phyloP scores from a whole-genome alignment of 2,888 invertebrate species.

The Gryllus longicercus region DNA sequence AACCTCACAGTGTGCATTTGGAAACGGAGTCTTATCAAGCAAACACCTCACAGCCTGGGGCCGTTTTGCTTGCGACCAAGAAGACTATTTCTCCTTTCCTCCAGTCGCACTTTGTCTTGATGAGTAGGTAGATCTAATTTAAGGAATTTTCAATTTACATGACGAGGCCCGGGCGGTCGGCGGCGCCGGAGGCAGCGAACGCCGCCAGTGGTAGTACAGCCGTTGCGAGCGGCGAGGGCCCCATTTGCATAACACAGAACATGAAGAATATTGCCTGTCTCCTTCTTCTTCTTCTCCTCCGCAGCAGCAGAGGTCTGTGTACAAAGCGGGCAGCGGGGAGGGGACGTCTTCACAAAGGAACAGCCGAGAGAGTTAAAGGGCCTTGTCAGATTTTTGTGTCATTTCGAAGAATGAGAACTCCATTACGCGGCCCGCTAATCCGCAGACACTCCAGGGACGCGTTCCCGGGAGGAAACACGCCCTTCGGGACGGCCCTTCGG shows the following conservation, averaged over 20 bases:
- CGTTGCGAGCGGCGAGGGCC: background rate
- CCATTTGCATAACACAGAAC: conserved; percentile 1
- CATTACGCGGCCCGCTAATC: background rate
- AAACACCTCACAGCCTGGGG: too few relatives aligned
- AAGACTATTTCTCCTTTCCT: background rate
- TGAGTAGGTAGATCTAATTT: background rate
- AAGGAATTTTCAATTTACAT: conserved; percentile 17
- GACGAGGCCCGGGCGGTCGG: background rate
- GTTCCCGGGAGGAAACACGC: background rate
- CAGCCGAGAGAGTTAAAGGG: background rate
- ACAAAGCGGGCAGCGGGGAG: background rate
- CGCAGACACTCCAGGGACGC: background rate
- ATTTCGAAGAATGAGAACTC: background rate
- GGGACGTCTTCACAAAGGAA: background rate
- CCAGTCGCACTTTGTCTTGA: background rate
- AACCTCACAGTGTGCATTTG: too few relatives aligned
- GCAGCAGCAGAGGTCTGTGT: background rate
- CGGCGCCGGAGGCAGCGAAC: background rate
- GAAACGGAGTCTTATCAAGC: too few relatives aligned
- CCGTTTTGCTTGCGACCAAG: too few relatives aligned
- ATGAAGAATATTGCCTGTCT: background rate
- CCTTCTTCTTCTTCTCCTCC: background rate
- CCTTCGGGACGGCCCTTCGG: background rate
- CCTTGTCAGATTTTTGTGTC: conserved; percentile 8
- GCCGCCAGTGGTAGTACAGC: background rate